Percentiles rank a stretch among this genome's conserved stretches.
Evolutionary conservation across 2,888 invertebrate species (phyloP).

Genomic region (Minunthozetes semirufus): DNA sequence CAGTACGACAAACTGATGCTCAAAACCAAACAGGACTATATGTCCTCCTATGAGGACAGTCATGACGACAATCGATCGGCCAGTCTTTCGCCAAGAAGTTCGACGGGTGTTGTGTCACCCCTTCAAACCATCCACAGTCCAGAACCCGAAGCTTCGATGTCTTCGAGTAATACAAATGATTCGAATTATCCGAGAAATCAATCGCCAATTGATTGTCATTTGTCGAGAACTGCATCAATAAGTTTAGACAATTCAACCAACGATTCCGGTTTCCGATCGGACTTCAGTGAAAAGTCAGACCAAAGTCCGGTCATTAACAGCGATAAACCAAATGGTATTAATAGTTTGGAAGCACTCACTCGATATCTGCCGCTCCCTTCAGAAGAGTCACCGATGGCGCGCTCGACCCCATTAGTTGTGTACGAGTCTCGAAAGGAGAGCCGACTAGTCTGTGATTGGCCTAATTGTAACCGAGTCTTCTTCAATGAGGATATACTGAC

Average conservation of each 20-base stretch:
- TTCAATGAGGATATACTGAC: conserved; percentile 18
- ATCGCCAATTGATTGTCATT: neutral
- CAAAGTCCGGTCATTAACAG: neutral
- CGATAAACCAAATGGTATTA: neutral
- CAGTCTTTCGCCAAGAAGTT: conserved; percentile 12
- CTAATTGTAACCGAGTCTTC: conserved; percentile 22
- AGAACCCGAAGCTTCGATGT: neutral
- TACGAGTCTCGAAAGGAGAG: neutral
- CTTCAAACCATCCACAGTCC: neutral
- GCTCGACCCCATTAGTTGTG: neutral
- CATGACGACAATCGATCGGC: neutral
- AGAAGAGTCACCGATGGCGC: neutral
- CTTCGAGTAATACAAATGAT: neutral
- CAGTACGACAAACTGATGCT: conserved; percentile 28
- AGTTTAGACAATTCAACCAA: neutral
- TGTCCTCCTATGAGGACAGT: neutral
- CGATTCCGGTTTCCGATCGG: neutral
- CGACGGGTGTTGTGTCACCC: neutral
- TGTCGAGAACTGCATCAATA: neutral
- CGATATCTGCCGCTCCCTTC: neutral
- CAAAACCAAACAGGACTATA: conserved; percentile 13
- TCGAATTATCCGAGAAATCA: neutral
- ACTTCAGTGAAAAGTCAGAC: neutral
- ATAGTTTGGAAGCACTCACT: neutral
- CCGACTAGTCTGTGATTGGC: conserved; percentile 29